phyloP scores from a whole-genome alignment of 2,113 vertebrate genomes.

The Anseranas semipalmata region DNA sequence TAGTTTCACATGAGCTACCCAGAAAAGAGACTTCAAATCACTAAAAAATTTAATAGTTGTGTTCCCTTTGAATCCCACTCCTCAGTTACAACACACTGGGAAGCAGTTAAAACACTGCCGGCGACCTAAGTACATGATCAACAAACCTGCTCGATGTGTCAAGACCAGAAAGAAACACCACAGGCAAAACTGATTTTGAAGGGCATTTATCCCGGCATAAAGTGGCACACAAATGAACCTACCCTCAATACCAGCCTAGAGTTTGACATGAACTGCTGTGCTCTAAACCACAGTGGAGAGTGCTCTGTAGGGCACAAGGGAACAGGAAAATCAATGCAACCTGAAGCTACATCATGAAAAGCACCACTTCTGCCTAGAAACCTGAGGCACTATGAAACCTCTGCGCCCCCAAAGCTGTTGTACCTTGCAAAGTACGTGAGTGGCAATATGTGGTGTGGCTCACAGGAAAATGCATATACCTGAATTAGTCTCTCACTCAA shows the following conservation, averaged over 20 bases:
- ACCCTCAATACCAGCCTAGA: background rate
- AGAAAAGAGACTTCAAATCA: background rate
- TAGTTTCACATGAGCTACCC: background rate
- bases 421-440: background rate
- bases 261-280: background rate
- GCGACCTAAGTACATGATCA: background rate
- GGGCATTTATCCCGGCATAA: background rate
- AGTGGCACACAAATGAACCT: background rate
- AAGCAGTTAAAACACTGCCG: background rate
- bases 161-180: background rate
- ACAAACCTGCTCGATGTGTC: background rate
- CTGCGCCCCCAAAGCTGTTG: too few species aligned
- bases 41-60: background rate
- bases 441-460: background rate
- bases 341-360: background rate
- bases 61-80: background rate
- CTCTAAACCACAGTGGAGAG: background rate
- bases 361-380: background rate
- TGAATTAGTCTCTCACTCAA: background rate
- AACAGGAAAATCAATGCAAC: background rate
- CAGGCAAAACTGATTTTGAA: background rate
- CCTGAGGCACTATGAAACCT: background rate
- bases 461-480: background rate
- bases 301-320: background rate
- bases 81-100: fast-evolving